Evolutionary conservation across 2,797 vertebrate species (phyloP).

Genomic region (Danio jaintianensis): DNA sequence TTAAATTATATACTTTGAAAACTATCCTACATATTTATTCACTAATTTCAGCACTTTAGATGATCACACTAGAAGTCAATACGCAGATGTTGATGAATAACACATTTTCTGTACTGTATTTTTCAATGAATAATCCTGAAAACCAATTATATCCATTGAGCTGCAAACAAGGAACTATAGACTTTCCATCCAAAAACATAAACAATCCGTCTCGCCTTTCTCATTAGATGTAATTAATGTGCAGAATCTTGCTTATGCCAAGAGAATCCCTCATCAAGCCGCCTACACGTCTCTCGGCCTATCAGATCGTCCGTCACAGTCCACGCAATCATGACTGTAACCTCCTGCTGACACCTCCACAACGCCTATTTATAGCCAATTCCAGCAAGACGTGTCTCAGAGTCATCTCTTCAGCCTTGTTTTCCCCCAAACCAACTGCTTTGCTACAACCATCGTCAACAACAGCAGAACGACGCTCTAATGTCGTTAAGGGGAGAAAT

Average conservation of each 20-base stretch:
- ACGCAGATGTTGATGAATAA: too few relatives aligned
- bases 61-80: too few relatives aligned
- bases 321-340: slow-evolving; percentile 49
- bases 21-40: too few relatives aligned
- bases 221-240: slow-evolving; percentile 36
- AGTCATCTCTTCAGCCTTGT: slow-evolving; percentile 5
- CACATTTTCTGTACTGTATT: too few relatives aligned
- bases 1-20: too few relatives aligned
- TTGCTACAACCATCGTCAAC: not conserved
- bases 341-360: slow-evolving; percentile 55
- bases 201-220: slow-evolving; percentile 13
- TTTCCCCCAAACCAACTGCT: slow-evolving; percentile 1
- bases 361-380: slow-evolving; percentile 58
- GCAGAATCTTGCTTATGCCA: slow-evolving; percentile 40
- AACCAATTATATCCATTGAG: not conserved
- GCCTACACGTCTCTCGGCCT: slow-evolving; percentile 44
- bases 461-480: not conserved
- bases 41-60: too few relatives aligned
- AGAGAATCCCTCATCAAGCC: slow-evolving; percentile 50
- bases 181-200: not conserved
- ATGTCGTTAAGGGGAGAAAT: not conserved
- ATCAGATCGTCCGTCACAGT: slow-evolving; percentile 46
- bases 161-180: not conserved
- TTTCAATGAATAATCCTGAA: too few relatives aligned
- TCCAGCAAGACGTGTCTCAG: slow-evolving; percentile 34